Percentiles rank a stretch among this genome's conserved stretches.
Evolutionary conservation across 2,113 vertebrate genomes (phyloP).

Genomic region (Cettia cetti): DNA sequence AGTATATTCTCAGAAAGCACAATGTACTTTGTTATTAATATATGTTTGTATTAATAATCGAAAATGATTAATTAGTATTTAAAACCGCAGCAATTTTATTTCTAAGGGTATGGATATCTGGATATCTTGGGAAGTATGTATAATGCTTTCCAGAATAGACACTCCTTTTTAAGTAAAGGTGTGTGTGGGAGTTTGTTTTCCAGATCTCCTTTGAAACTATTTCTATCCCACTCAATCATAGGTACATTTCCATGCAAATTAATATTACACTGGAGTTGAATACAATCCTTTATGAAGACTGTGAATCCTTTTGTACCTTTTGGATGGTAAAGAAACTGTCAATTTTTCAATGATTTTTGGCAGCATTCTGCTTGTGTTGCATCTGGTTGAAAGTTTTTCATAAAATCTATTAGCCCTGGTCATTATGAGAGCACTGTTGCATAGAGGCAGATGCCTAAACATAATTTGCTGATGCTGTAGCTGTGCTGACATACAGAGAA

Average conservation of each 20-base stretch:
- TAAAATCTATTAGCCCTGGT: not conserved
- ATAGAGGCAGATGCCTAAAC: not conserved
- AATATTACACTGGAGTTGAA: not conserved
- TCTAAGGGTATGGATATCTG: not conserved
- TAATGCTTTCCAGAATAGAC: not conserved
- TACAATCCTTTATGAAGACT: not conserved
- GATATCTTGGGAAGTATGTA: not conserved
- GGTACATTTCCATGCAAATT: not conserved
- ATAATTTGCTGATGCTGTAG: not conserved
- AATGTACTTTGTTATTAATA: not conserved
- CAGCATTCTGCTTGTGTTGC: not conserved
- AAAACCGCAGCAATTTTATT: not conserved
- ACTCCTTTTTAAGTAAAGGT: not conserved
- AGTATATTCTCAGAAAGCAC: not conserved
- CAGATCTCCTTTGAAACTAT: not conserved
- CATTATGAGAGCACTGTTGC: not conserved
- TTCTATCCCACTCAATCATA: not conserved
- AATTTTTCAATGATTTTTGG: not conserved
- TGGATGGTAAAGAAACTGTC: not conserved
- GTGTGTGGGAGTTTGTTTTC: not conserved
- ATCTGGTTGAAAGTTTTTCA: not conserved
- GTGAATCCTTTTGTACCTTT: not conserved
- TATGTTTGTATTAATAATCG: not conserved
- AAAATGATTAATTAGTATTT: not conserved
- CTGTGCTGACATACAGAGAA: not conserved